Evolutionary conservation across 2,888 invertebrate species (phyloP), one percentile per base, ranked within the genome.

Genomic region (Pachydiplax longipennis): DNA sequence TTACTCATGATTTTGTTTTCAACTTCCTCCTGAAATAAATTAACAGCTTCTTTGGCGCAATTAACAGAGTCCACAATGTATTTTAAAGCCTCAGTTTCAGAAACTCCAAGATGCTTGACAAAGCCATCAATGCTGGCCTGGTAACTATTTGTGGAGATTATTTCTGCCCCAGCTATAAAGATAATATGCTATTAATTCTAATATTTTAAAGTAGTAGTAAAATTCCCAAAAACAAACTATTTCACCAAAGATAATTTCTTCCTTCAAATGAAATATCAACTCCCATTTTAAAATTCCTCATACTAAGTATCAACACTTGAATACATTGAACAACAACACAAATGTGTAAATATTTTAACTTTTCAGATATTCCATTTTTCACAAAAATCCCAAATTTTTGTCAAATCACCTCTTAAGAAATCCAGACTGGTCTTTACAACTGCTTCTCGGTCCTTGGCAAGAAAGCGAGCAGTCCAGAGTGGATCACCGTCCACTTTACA

Each of bases 71-170:
- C 95, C 92, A 95, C 95, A 90, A 99, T 97, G 90, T 98, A 95
- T 91, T 96, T 95, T 92, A 96, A 94, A 91, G 97, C 97, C 93
- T 97, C 95, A 91, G 96, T 95, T 92, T 95, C 95, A 81, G 95
- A 95, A 90, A 98, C 93, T 44, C 96, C 95, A 91, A 98, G 94
- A 94, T 97, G 96, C 93, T 97, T 95, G 93, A 95, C 94, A 93
- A 98, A 97, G 10, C 98, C 97, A 90, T 95, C 96, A 91, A 97
- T 95, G 90, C 97, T 97, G 8, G 98, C 97, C 94, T 99, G 99
- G 94, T 99, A 99, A 81, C 98, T 98, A 93, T 97, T 97, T 73
- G 98, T 98, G 93, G 97, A 96, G 92, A 99, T 96, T 91, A 98
- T 94, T 93, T 99, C 97, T 80, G 98, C 97, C 35, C 99, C 99